Evolutionary conservation across 1,140 invertebrate genomes (phyloP), one percentile per base, ranked within the genome.

Genomic region (Zaprionus nigranus): DNA sequence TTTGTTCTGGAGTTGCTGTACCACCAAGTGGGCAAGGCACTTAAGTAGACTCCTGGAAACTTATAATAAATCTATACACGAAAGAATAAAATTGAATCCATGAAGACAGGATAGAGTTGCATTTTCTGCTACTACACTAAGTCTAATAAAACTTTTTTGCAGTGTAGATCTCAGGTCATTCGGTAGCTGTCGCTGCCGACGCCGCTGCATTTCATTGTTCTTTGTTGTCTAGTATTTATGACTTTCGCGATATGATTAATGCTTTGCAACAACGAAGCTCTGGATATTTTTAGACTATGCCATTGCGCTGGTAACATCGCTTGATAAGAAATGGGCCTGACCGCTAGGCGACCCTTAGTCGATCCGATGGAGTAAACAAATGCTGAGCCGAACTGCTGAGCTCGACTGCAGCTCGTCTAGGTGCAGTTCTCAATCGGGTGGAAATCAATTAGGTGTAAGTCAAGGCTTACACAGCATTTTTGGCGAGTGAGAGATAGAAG

Each of bases 281-380:
- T 51, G 20, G 59, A 58, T 66, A 66, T 66, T 66, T 66, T 66
- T 66, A 66, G 64, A 66, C n/a, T 67, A 60, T 49, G 49, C 24
- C 20, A 15, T 11, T 58, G 53, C 67, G 38, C 49, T 66, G 57
- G 69, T 69, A 76, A 66, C 69, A 60, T 61, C 22, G 17, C 61
- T 72, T 66, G 74, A 76, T 76, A 76, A 76, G 61, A 36, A 28
- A 15, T 53, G 28, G n/a, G 36, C 54, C 53, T 69, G 74, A 72
- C 68, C 74, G 56, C 61, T 76, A 57, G 7, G n/a, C 46, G 73
- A 75, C 73, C 74, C 62, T 76, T 62, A 58, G 58, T 43, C 24
- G 13, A 68, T 62, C 9, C 24, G 13, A 28, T 6, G 20, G 6
- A n/a, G 40, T 20, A 30, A 46, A 46, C 46, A 62, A 40, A 26